A percentile compares a stretch with the other conserved stretches of the same genome.
Evolutionary conservation across 2,888 invertebrate genomes (phyloP).

Genomic region (Taenaris catops): DNA sequence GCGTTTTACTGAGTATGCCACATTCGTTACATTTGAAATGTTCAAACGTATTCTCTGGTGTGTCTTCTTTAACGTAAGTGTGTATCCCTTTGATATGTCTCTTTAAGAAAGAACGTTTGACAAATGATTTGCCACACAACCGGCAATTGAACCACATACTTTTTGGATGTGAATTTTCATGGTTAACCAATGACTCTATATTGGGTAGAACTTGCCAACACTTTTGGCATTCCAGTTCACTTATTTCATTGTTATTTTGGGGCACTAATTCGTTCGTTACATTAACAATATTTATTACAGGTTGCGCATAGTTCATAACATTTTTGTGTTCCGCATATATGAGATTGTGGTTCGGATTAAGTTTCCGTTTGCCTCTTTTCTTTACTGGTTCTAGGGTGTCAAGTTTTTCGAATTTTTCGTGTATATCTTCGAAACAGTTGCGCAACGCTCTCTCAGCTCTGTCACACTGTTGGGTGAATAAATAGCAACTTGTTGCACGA

Average conservation of each 20-base stretch:
- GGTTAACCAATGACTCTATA: constrained; percentile 45
- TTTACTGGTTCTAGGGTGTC: constrained; percentile 51
- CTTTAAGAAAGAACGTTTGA: constrained; percentile 42
- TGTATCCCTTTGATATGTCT: constrained; percentile 41
- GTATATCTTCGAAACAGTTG: constrained; percentile 60
- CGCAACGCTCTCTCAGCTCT: constrained; percentile 50
- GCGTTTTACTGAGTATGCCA: constrained; percentile 32
- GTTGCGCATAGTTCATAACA: constrained; percentile 63
- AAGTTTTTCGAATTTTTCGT: constrained; percentile 54
- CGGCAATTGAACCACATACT: constrained; percentile 63
- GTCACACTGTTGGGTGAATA: constrained; percentile 65
- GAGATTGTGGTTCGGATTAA: constrained; percentile 47
- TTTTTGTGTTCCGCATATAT: constrained; percentile 43
- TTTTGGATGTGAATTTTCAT: constrained; percentile 54
- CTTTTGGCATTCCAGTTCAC: constrained; percentile 51
- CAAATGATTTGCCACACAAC: constrained; percentile 56
- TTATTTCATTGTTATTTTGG: constrained; percentile 30
- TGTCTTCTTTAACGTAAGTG: constrained; percentile 3
- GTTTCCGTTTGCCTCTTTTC: constrained; percentile 55
- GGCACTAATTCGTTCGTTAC: constrained; percentile 28
- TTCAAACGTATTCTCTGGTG: constrained; percentile 7
- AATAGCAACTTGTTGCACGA: constrained; percentile 46
- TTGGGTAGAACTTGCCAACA: constrained; percentile 56
- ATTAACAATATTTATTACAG: constrained; percentile 51
- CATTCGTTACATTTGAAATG: constrained; percentile 50